Percentiles rank a stretch among this genome's conserved stretches.
These are phyloP conservation scores for Cynodonichthys magdalenae DNA, from an alignment of 2,797 vertebrate species.

Conservation along the genomic window DNA sequence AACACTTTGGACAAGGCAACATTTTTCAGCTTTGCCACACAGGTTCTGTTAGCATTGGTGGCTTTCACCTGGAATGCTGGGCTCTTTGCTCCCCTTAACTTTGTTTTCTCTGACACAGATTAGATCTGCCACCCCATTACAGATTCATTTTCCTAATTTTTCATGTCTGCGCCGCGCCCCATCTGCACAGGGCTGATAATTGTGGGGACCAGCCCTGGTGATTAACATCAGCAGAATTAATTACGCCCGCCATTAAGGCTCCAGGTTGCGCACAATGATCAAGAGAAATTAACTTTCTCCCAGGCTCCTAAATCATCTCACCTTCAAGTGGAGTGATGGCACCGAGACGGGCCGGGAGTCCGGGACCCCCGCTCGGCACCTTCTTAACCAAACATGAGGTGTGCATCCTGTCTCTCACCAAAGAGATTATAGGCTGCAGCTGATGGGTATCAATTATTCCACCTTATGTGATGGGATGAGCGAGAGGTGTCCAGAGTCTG, in stretches of 20 bases:
- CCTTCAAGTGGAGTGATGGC: constrained; percentile 97
- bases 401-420: constrained; percentile 59
- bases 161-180: constrained; percentile 99
- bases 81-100: constrained; percentile 95
- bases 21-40: constrained; percentile 98
- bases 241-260: constrained; percentile 99
- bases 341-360: constrained; percentile 87
- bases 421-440: constrained; percentile 61
- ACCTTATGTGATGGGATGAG: constrained; percentile 79
- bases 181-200: constrained; percentile 99
- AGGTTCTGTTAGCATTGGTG: constrained; percentile 83
- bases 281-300: constrained; percentile 99
- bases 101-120: constrained; percentile 99
- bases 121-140: constrained; percentile 99
- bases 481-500: constrained; percentile 67
- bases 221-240: constrained; percentile 99
- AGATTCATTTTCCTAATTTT: constrained; percentile 99
- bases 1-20: constrained; percentile 97
- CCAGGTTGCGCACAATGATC: constrained; percentile 99
- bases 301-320: constrained; percentile 99
- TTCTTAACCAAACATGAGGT: constrained; percentile 86
- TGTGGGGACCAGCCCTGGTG: constrained; percentile 99
- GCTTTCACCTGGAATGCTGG: constrained; percentile 92
- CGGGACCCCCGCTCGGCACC: constrained; percentile 75
- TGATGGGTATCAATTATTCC: constrained; percentile 79